Conservation (phyloP, 2,888 invertebrate species). For the Parnassius apollo region DNA sequence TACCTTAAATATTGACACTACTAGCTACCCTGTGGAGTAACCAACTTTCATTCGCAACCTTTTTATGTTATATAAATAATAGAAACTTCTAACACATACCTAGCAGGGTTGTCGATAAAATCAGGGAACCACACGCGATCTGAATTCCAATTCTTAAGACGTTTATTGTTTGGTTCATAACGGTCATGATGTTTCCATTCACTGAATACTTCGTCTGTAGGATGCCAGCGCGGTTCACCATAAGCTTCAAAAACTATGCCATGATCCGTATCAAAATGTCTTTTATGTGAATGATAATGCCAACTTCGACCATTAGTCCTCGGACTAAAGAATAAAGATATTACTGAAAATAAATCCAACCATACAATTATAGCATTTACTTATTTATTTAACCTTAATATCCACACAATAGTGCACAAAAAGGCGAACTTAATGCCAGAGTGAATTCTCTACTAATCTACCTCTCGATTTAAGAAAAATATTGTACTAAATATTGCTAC, state of each 20-base stretch:
- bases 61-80: too few relatives aligned
- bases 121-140: constrained; percentile 24
- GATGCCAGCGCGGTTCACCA: constrained; percentile 3
- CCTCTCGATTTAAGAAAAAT: too few relatives aligned
- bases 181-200: constrained; percentile 1
- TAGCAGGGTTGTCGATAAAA: constrained; percentile 3
- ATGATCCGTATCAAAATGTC: not conserved
- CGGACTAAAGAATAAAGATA: not conserved
- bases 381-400: too few relatives aligned
- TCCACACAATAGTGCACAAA: too few relatives aligned
- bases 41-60: too few relatives aligned
- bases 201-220: not conserved
- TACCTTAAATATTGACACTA: too few relatives aligned
- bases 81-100: constrained; percentile 1
- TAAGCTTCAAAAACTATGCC: constrained; percentile 13
- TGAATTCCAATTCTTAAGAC: constrained; percentile 12
- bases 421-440: too few relatives aligned
- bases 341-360: constrained; percentile 10
- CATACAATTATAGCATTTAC: too few relatives aligned
- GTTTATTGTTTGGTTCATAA: constrained; percentile 6
- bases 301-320: constrained; percentile 12
- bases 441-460: too few relatives aligned
- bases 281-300: not conserved
- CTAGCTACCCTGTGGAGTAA: too few relatives aligned
- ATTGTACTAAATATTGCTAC: too few relatives aligned